Base-by-base conservation (phyloP, 2,797 vertebrate genomes). In the Gila robusta region DNA sequence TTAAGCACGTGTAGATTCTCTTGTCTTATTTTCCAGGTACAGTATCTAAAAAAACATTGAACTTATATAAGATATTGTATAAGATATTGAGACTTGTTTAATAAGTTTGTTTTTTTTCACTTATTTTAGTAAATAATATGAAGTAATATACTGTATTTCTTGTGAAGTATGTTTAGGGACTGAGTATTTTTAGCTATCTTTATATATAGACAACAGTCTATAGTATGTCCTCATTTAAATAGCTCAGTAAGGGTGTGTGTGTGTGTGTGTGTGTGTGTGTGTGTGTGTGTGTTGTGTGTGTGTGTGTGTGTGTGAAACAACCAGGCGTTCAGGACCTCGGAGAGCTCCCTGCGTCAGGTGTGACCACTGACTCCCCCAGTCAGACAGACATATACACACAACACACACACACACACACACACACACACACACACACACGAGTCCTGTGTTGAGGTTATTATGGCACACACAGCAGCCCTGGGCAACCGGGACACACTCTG, bases 341-440 rank as follows among this genome's bases (percentile, higher is more conserved):
- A 90, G 88, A 90, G 88, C 87, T 87, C 83, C 83, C 79, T 5
- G 54, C 72, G 79, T 79, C 87, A 86, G 87, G 87, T 87, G 79
- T 39, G 72, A 66, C 78, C 17, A 72, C 41, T 80, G 41, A 71
- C 28, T 62, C 54, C 77, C 66, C 64, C 28, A 2, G 10, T 21
- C n/a, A 59, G 21, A 26, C 59, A 62, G 23, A 52, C 66, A 70
- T 41, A 71, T 47, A 11, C 83, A 56, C 39, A 79, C 73, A 84
- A 37, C 62, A 69, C 70, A 66, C 59, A 84, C 76, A 71, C 37
- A 81, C 82, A 62, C 64, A 82, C 82, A 67, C 72, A 69, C 71
- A 84, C 78, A 79, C 32, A 73, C 82, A 66, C 49, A 83, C 77
- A 74, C 81, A 81, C 59, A 72, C 19, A 37, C 70, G 59, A 28